phyloP scores from a whole-genome alignment of 2,888 invertebrate genomes.

The Pseudoips prasinana region DNA sequence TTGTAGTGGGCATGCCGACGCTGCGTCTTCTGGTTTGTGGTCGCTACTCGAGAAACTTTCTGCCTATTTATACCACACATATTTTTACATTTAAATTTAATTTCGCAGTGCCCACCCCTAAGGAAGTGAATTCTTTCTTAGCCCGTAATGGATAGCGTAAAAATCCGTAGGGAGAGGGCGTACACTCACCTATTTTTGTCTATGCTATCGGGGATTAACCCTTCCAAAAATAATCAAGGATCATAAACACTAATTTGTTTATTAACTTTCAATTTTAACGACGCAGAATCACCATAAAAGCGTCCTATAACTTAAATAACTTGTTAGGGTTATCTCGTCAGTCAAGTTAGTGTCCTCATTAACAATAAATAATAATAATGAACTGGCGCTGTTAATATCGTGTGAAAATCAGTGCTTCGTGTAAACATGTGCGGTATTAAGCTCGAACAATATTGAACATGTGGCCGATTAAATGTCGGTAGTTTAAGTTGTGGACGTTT shows the following conservation, averaged over 20 bases:
- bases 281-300: constrained; percentile 19
- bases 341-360: constrained; percentile 32
- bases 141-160: too few relatives aligned
- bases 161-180: too few relatives aligned
- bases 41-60: too few relatives aligned
- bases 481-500: constrained; percentile 6
- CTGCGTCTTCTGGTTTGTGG: too few relatives aligned
- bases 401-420: constrained; percentile 46
- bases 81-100: too few relatives aligned
- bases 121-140: too few relatives aligned
- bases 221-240: constrained; percentile 1
- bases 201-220: too few relatives aligned
- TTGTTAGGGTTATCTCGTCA: constrained; percentile 30
- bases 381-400: constrained; percentile 28
- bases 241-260: constrained; percentile 11
- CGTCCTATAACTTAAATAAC: constrained; percentile 19
- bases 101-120: too few relatives aligned
- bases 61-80: too few relatives aligned
- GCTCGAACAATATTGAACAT: constrained; percentile 19
- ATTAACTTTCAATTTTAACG: constrained; percentile 13
- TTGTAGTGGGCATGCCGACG: too few relatives aligned
- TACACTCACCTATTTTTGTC: too few relatives aligned
- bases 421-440: constrained; percentile 28
- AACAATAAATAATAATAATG: constrained; percentile 29
- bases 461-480: constrained; percentile 5